phyloP scores from a whole-genome alignment of 2,797 vertebrate genomes.

The Falco concolor region DNA sequence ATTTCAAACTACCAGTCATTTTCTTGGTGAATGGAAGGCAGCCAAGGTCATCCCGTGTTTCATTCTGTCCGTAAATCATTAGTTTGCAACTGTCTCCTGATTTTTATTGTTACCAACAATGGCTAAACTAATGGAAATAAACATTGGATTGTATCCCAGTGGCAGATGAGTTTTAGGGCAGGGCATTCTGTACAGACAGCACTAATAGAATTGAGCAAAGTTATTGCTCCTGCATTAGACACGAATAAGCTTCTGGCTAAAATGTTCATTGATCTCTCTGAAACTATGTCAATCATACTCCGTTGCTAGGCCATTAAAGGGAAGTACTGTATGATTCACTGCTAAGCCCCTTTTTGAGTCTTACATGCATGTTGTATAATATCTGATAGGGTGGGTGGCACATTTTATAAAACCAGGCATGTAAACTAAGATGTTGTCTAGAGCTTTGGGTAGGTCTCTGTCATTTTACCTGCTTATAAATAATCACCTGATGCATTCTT shows the following conservation, averaged over 20 bases:
- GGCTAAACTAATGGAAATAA: constrained; percentile 70
- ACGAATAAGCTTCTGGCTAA: constrained; percentile 32
- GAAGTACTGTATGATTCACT: not conserved
- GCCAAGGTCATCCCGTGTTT: constrained; percentile 59
- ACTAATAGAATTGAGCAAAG: constrained; percentile 46
- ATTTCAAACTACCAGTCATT: constrained; percentile 62
- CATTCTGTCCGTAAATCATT: constrained; percentile 65
- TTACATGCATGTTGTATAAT: not conserved
- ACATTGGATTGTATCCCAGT: constrained; percentile 64
- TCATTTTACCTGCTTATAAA: constrained; percentile 2
- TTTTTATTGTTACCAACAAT: constrained; percentile 73
- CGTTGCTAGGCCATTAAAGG: constrained; percentile 17
- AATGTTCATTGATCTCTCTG: constrained; percentile 59
- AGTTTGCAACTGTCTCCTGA: constrained; percentile 60
- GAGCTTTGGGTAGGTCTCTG: not conserved
- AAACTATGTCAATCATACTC: not conserved
- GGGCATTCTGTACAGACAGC: constrained; percentile 49
- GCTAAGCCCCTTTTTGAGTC: not conserved
- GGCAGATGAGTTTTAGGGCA: constrained; percentile 62
- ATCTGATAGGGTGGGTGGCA: not conserved
- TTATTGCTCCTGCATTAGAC: constrained; percentile 56
- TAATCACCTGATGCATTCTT: not conserved
- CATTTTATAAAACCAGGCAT: not conserved
- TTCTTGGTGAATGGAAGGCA: constrained; percentile 59
- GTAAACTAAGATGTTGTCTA: not conserved